Evolutionary conservation across 2,797 vertebrate species (phyloP).

Genomic region (Alca torda): DNA sequence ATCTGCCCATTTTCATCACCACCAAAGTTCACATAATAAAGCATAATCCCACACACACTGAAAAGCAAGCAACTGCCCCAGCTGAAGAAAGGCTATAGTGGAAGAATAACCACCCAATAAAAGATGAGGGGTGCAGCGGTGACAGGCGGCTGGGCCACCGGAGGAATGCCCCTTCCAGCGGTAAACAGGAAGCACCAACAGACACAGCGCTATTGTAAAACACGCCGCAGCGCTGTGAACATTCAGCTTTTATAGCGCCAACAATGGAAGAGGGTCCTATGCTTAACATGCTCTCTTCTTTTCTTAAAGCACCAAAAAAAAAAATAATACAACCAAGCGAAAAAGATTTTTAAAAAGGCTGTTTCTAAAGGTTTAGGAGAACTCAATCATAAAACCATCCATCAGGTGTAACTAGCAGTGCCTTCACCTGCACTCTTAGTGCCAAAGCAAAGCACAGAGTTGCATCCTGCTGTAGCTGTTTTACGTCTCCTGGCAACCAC

Average conservation of each 20-base stretch:
- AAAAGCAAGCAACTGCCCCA: neutral
- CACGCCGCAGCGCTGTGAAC: rapidly evolving
- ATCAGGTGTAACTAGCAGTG: neutral
- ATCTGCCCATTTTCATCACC: neutral
- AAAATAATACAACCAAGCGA: neutral
- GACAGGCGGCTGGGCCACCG: neutral
- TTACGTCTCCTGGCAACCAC: conserved; percentile 77
- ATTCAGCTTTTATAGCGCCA: neutral
- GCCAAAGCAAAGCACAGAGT: neutral
- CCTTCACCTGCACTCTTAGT: neutral
- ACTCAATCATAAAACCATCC: neutral
- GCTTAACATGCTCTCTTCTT: neutral
- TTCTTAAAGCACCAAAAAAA: neutral
- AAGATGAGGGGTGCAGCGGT: neutral
- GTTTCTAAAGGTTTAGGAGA: neutral
- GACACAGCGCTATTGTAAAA: neutral
- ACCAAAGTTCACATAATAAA: neutral
- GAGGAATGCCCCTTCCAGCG: neutral
- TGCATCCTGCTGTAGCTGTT: conserved; percentile 4
- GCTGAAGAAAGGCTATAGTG: neutral
- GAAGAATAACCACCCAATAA: neutral
- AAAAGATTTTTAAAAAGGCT: neutral
- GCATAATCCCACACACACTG: neutral
- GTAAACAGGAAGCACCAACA: neutral
- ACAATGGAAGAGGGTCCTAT: neutral